Evolutionary conservation across 2,888 invertebrate species (phyloP), one percentile per base, ranked within the genome.

Genomic region (Tillus elongatus): DNA sequence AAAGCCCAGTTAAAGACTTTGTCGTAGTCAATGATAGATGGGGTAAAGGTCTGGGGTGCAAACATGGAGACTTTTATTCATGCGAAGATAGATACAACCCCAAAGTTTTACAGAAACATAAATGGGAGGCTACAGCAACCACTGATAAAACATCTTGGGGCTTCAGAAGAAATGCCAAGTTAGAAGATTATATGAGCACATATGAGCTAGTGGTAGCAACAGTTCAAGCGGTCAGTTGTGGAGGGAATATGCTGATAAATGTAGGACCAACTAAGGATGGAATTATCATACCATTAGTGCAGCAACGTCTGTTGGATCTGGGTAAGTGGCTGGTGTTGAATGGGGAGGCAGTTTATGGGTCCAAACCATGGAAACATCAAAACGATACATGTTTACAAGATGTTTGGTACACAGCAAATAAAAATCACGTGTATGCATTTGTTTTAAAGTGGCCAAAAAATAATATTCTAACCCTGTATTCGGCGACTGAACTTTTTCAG

Each of bases 111-210:
- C n/a, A n/a, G n/a, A n/a, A n/a, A n/a, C n/a, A n/a, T n/a, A 97
- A 97, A 67, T 97, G 93, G 92, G 96, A 96, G 65, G 95, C 95
- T 62, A 86, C 86, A 13, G 84, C 95, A 74, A 91, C 95, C 0
- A 69, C 97, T 28, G 96, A 97, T 56, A 75, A 72, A 46, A 54
- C 68, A 12, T 90, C 92, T 0, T 93, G 91, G 91, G 92, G 92
- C 0, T 89, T 77, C 57, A 69, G 88, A 29, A 73, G 84, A 47
- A 78, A 86, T 53, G 79, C 86, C 10, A 62, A 66, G 2, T 50
- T 88, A 0, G 57, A 67, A 3, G 82, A 89, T 50, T 80, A 81
- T 49, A 61, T 84, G 44, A 78, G 75, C 1, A 69, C 73, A 2
- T 60, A 74, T 15, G 79, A 88, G 43, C 64, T 96, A 2, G 67